Base-by-base conservation (phyloP, 2,888 invertebrate species). In the Lypha dubia region DNA sequence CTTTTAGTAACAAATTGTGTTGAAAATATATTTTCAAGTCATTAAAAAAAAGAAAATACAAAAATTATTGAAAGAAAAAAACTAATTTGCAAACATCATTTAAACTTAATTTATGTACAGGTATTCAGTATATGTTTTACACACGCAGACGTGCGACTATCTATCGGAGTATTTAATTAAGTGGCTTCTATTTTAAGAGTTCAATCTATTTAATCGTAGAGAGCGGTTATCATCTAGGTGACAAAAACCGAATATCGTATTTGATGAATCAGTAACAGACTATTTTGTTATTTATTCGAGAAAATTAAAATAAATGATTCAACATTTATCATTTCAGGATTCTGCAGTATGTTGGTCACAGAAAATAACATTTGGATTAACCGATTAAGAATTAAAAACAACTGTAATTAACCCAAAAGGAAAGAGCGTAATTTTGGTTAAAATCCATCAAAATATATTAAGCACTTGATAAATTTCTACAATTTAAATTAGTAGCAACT, bases 21-120 rank as follows among this genome's bases (percentile, higher is more conserved):
- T 71, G 70, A 70, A 71, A 62, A 70, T 28, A 35, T 44, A 22
- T 77, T 62, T 70, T 71, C 63, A 71, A 44, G 62, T 63, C 79
- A 79, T 79, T 79, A 79, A 63, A 53, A 46, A 22, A 51, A 0
- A 28, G n/a, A 11, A 28, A n/a, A 2, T 6, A 62, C 38, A 51
- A 32, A 28, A 49, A 22, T 9, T 17, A 9, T 28, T 9, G 22
- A 20, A 3, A 15, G n/a, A n/a, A n/a, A 44, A 56, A 75, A 56
- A 75, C 17, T 68, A 62, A 70, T 79, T 79, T 79, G 70, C 70
- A 62, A n/a, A 53, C 70, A 79, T 70, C 70, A 79, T 70, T 62
- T 53, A 70, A 68, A 51, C 53, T 70, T 70, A 79, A 79, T 79
- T 62, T 53, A 44, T 53, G 24, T 28, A 60, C 32, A 44, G 46